phyloP scores from a whole-genome alignment of 2,113 vertebrate genomes.

The Myanophis thanlyinensis region DNA sequence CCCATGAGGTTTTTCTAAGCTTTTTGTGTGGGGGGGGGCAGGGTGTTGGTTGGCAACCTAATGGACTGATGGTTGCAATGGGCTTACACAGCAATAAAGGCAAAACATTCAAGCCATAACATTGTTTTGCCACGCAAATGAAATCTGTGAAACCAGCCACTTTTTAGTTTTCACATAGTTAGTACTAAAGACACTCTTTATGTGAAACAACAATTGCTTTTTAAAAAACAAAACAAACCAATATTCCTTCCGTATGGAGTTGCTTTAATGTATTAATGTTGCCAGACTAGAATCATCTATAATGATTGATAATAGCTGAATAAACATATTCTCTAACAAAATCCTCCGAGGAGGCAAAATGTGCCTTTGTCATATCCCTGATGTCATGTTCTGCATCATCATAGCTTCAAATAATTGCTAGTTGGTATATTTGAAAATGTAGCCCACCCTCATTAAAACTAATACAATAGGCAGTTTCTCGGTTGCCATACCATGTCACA shows the following conservation, averaged over 20 bases:
- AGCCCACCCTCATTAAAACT: background rate
- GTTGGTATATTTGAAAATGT: background rate
- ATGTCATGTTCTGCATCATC: background rate
- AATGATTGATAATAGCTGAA: background rate
- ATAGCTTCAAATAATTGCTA: background rate
- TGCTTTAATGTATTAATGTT: background rate
- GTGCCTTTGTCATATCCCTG: background rate
- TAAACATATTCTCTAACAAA: background rate
- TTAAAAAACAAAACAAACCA: background rate
- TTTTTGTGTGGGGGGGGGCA: background rate
- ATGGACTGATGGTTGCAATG: background rate
- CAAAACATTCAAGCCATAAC: background rate
- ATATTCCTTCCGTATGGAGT: background rate
- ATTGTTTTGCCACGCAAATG: background rate
- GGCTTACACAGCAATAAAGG: background rate
- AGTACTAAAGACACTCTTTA: background rate
- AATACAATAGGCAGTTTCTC: background rate
- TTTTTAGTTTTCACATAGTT: background rate
- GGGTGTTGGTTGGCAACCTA: background rate
- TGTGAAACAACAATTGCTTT: background rate
- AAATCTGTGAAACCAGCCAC: background rate
- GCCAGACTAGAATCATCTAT: background rate
- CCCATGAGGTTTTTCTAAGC: background rate
- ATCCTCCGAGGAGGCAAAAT: background rate
- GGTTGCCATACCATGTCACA: background rate